phyloP scores from a whole-genome alignment of 1,140 invertebrate species.

The Papilio xuthus region DNA sequence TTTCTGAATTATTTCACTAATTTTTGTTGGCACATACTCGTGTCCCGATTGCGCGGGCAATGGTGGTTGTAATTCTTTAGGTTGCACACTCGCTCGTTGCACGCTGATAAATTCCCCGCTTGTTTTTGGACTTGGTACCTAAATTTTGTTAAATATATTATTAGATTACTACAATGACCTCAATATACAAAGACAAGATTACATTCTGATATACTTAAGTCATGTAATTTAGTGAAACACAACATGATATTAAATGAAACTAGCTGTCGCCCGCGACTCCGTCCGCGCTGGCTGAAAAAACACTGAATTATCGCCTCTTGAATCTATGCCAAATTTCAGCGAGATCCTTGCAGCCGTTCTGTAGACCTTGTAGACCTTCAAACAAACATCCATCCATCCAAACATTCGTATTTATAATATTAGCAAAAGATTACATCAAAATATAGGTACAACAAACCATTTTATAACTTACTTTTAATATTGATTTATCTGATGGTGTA shows the following conservation, averaged over 20 bases:
- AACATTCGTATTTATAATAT: too few species aligned
- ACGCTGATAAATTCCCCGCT: conserved; percentile 68
- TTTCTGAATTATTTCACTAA: neutral
- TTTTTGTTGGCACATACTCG: conserved; percentile 53
- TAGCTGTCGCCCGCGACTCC: too few species aligned
- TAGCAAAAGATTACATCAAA: too few species aligned
- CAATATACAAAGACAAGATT: neutral
- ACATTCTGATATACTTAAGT: too few species aligned
- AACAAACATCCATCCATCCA: too few species aligned
- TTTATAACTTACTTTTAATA: conserved; percentile 62
- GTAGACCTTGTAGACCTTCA: too few species aligned
- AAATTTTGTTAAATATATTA: neutral
- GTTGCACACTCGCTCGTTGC: conserved; percentile 55
- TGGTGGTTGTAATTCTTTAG: conserved; percentile 59
- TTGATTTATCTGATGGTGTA: conserved; percentile 61
- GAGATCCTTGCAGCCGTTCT: too few species aligned
- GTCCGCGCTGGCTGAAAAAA: too few species aligned
- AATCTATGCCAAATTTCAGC: too few species aligned
- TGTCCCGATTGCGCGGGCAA: conserved; percentile 64
- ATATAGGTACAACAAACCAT: neutral
- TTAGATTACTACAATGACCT: neutral
- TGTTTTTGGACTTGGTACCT: conserved; percentile 72
- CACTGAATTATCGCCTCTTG: too few species aligned
- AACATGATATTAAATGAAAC: neutral
- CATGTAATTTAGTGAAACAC: neutral